Percentiles rank a stretch among this genome's conserved stretches.
Evolutionary conservation across 2,888 invertebrate species (phyloP).

Genomic region (Drosophila nigricruria): DNA sequence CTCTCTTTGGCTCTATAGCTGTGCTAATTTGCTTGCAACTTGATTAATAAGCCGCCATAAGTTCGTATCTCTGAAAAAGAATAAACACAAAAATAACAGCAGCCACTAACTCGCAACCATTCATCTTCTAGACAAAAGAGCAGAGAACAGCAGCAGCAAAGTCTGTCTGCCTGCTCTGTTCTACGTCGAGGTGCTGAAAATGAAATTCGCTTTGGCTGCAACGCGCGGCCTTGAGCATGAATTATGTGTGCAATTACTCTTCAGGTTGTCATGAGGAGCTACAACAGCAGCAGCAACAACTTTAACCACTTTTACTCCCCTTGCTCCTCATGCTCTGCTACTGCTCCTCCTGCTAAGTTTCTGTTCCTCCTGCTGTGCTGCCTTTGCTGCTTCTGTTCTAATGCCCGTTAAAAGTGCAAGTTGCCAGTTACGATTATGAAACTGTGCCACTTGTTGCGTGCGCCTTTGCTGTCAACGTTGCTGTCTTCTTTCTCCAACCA

Average conservation of each 20-base stretch:
- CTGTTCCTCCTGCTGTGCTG: conserved; percentile 8
- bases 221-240: conserved; percentile 78
- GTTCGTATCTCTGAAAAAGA: conserved; percentile 59
- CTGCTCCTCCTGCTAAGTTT: conserved; percentile 4
- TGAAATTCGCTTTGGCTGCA: conserved; percentile 71
- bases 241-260: conserved; percentile 81
- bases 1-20: conserved; percentile 27
- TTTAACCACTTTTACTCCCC: conserved; percentile 5
- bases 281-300: background rate
- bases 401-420: conserved; percentile 70
- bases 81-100: conserved; percentile 46
- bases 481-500: conserved; percentile 62
- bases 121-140: conserved; percentile 77
- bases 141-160: conserved; percentile 19
- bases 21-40: conserved; percentile 72
- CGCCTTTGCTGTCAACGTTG: conserved; percentile 3
- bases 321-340: background rate
- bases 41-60: conserved; percentile 77
- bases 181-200: conserved; percentile 72
- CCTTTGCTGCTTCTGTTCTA: conserved; percentile 46
- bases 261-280: conserved; percentile 59
- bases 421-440: conserved; percentile 66
- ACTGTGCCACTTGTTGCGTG: conserved; percentile 71
- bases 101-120: conserved; percentile 60
- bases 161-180: conserved; percentile 2